Conservation (phyloP, 1,140 invertebrate species). For the Drosophila persimilis region DNA sequence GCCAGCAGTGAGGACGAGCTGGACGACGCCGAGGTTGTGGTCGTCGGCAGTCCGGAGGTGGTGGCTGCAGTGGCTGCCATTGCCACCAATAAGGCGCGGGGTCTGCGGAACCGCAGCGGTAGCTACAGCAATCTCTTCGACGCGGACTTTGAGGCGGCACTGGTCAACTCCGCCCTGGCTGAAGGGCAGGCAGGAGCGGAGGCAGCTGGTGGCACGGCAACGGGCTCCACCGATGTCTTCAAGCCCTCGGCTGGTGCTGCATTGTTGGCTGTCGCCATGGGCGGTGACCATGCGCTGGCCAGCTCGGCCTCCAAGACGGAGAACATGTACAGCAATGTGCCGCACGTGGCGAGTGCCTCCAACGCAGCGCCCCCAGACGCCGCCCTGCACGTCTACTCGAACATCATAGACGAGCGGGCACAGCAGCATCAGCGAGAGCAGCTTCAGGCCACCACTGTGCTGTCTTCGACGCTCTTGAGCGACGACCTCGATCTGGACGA, state of each 20-base stretch:
- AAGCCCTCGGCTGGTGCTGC: slow-evolving; percentile 57
- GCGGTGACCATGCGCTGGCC: slow-evolving; percentile 33
- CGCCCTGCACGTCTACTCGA: slow-evolving; percentile 78
- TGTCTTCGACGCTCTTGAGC: slow-evolving; percentile 74
- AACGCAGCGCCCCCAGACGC: slow-evolving; percentile 36
- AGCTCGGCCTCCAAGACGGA: slow-evolving; percentile 70
- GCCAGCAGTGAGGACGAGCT: slow-evolving; percentile 69
- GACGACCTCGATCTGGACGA: slow-evolving; percentile 82
- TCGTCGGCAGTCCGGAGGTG: slow-evolving; percentile 71
- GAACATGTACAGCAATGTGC: slow-evolving; percentile 82
- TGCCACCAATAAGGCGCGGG: slow-evolving; percentile 64
- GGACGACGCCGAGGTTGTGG: slow-evolving; percentile 70
- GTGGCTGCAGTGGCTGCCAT: slow-evolving; percentile 77
- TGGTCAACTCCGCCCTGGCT: slow-evolving; percentile 46
- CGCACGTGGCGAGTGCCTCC: slow-evolving; percentile 25
- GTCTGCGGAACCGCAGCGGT: slow-evolving; percentile 77
- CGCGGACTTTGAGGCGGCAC: slow-evolving; percentile 63
- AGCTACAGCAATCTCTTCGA: slow-evolving; percentile 82
- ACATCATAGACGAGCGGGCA: slow-evolving; percentile 74
- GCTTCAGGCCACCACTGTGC: slow-evolving; percentile 41
- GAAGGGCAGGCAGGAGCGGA: slow-evolving; percentile 11
- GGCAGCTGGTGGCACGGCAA: background rate
- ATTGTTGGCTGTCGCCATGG: slow-evolving; percentile 59
- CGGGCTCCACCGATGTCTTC: background rate
- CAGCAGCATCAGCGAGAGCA: slow-evolving; percentile 45